Base-by-base conservation (phyloP, 2,113 vertebrate genomes). In the Cariama cristata region DNA sequence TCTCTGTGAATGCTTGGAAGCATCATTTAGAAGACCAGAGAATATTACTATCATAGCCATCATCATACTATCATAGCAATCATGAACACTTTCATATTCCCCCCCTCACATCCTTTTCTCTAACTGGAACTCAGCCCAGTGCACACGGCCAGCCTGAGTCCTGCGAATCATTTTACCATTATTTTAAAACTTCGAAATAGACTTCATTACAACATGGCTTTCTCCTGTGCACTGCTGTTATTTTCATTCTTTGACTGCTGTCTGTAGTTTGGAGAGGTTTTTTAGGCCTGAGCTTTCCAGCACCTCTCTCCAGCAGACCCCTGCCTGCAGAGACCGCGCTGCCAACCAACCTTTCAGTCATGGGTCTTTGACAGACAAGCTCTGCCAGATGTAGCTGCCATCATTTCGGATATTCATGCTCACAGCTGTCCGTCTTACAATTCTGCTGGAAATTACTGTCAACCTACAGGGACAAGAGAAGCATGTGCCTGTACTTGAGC, bases 311-410 rank as follows among this genome's bases (percentile, higher is more conserved):
- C 90, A 96, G 91, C 91, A 77, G 68, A 55, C 6, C 71, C 42
- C 76, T 76, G 90, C 74, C 88, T 88, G 90, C 71, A 24, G 95
- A 96, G 79, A 14, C 60, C 15, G 3, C 22, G 0, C 68, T 95
- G 92, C 90, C 94, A 97, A 52, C 10, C 92, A 84, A 7, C 93
- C 93, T 79, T 92, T 60, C 95, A 83, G 71, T 84, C 79, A 9
- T 3, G 94, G 82, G 67, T 56, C 95, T 95, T 83, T 44, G 91
- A 76, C 93, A 88, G 82, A 92, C 74, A 32, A 86, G 73, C 89
- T 93, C 72, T 96, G 94, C 97, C 97, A 94, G 95, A 75, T 87
- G 93, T 27, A 27, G 1, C 60, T 95, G 96, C 97, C 87, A 49
- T 49, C 69, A 87, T 93, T 96, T 89, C 27, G 3, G 91, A 87